Evolutionary conservation across 2,113 vertebrate species (phyloP).

Genomic region (Bubo bubo): DNA sequence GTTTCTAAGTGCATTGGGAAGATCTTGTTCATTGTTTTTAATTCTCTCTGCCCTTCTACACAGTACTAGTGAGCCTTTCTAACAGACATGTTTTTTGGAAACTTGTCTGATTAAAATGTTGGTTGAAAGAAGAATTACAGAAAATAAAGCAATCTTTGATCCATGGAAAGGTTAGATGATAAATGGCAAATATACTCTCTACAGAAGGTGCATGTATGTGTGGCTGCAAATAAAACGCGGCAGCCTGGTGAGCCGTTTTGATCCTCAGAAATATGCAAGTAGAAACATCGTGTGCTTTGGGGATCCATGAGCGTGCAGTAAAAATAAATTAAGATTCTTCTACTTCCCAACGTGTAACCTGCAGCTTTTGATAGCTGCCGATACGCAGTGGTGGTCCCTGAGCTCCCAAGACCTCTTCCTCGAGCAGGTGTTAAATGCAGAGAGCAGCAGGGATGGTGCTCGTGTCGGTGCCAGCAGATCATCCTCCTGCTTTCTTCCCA

Average conservation of each 20-base stretch:
- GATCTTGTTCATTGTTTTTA: neutral
- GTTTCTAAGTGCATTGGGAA: neutral
- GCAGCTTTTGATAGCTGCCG: neutral
- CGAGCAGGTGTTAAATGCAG: neutral
- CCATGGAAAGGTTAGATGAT: neutral
- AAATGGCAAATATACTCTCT: neutral
- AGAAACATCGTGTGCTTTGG: neutral
- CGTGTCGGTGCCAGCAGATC: neutral
- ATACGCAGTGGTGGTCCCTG: fast-evolving
- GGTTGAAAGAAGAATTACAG: neutral
- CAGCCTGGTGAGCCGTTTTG: neutral
- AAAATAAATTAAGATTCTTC: neutral
- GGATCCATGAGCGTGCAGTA: fast-evolving
- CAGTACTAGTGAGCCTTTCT: neutral
- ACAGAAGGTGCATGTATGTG: neutral
- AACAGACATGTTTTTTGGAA: neutral
- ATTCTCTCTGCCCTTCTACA: neutral
- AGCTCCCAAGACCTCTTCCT: neutral
- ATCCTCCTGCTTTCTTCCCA: neutral
- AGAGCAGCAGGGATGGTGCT: neutral
- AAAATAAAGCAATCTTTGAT: neutral
- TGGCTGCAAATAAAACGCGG: neutral
- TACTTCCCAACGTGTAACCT: neutral
- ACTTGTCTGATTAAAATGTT: neutral
- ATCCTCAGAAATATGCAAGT: neutral